These are phyloP conservation scores for Tetrao urogallus DNA, from an alignment of 2,113 vertebrate genomes.

Conservation along the genomic window DNA sequence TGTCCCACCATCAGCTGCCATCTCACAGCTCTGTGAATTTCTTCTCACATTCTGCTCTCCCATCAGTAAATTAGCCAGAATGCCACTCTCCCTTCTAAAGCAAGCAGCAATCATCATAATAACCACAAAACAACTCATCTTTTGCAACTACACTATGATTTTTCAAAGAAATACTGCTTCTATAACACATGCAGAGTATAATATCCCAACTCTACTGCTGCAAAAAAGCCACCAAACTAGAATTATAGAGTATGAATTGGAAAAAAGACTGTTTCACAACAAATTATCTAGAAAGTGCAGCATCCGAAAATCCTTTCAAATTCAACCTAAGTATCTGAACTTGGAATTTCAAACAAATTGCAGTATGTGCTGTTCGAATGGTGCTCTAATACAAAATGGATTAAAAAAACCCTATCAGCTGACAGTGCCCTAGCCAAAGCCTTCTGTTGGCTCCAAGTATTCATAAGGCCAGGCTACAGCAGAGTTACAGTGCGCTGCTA, in stretches of 20 bases:
- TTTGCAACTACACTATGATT: background rate
- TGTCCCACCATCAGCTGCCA: background rate
- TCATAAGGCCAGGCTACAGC: slow-evolving; percentile 32
- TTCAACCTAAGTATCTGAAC: background rate
- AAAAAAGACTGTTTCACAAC: background rate
- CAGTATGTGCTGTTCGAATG: slow-evolving; percentile 55
- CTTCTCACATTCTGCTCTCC: background rate
- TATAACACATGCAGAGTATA: background rate
- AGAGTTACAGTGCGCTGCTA: background rate
- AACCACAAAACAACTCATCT: background rate
- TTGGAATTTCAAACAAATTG: background rate
- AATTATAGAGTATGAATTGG: background rate
- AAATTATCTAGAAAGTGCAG: background rate
- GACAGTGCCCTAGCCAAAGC: slow-evolving; percentile 37
- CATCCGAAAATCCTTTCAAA: background rate
- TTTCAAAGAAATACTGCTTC: background rate
- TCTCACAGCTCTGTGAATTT: background rate
- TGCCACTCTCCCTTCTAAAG: background rate
- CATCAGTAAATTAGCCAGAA: background rate
- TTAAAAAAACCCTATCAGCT: background rate
- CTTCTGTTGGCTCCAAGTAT: background rate
- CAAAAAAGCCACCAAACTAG: background rate
- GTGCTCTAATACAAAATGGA: background rate
- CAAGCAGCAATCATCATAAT: background rate
- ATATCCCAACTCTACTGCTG: background rate